These are phyloP conservation scores for Sphenodon punctatus DNA, from an alignment of 2,797 vertebrate genomes.

Conservation along the genomic window DNA sequence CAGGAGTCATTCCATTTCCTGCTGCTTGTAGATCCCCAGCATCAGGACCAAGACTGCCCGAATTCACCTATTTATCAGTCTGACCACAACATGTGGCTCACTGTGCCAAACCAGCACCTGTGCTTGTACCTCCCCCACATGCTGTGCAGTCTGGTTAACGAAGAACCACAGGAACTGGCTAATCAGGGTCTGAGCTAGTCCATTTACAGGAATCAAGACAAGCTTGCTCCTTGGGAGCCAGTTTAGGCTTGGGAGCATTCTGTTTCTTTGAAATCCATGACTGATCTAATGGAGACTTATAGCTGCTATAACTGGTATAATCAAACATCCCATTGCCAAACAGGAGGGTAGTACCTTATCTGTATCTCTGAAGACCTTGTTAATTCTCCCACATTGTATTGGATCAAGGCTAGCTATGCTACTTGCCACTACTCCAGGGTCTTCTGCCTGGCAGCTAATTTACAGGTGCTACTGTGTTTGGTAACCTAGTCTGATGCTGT, in stretches of 20 bases:
- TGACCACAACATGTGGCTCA: background rate
- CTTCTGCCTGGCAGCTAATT: background rate
- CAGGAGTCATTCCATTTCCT: conserved; percentile 23
- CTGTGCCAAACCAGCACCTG: background rate
- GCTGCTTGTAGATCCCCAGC: background rate
- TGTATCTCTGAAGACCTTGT: background rate
- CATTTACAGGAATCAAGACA: background rate
- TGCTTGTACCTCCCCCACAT: background rate
- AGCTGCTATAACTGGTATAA: conserved; percentile 22
- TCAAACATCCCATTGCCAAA: background rate
- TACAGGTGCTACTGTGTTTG: background rate
- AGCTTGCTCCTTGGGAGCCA: background rate
- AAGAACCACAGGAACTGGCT: accelerated
- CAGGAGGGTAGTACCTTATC: background rate
- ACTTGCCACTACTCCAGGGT: conserved; percentile 23
- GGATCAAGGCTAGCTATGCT: conserved; percentile 8
- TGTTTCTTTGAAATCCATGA: background rate
- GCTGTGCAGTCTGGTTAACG: background rate
- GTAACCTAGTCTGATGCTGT: conserved; percentile 2
- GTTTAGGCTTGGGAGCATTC: conserved; percentile 1
- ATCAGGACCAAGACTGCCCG: conserved; percentile 18
- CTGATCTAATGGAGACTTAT: conserved; percentile 2
- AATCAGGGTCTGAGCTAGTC: background rate
- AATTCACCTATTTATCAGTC: background rate
- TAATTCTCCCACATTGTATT: background rate